Percentiles rank a stretch among this genome's conserved stretches.
Evolutionary conservation across 53 echinoderm and acorn worm genomes (phyloP).

Genomic region (Apostichopus leukothele): DNA sequence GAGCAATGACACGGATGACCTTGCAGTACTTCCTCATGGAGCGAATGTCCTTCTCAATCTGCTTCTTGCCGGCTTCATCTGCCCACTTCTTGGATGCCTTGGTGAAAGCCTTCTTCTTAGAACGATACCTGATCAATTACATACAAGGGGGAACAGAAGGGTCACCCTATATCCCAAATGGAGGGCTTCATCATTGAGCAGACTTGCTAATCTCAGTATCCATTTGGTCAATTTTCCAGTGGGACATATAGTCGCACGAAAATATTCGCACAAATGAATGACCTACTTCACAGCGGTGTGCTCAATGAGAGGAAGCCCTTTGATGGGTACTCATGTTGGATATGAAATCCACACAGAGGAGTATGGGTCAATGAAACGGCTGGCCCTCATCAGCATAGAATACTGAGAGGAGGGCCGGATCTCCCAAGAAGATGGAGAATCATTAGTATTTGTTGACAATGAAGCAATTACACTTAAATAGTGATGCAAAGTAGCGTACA

Average conservation of each 20-base stretch:
- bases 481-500: background rate
- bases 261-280: background rate
- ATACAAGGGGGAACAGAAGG: background rate
- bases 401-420: constrained; percentile 64
- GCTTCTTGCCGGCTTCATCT: constrained; percentile 91
- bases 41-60: constrained; percentile 91
- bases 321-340: constrained; percentile 1
- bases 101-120: constrained; percentile 99
- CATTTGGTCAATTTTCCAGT: background rate
- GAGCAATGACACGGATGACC: constrained; percentile 96
- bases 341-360: background rate
- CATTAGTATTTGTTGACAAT: background rate
- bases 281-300: constrained; percentile 17
- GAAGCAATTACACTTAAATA: background rate
- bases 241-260: background rate
- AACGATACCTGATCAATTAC: constrained; percentile 83
- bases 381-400: constrained; percentile 55
- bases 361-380: background rate
- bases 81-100: constrained; percentile 99
- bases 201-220: background rate
- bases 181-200: constrained; percentile 5
- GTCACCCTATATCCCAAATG: constrained; percentile 22
- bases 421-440: background rate
- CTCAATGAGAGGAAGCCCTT: constrained; percentile 31
- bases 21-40: constrained; percentile 98